Conservation (phyloP, 2,888 invertebrate species). For the Acanthoscelides obtectus region DNA sequence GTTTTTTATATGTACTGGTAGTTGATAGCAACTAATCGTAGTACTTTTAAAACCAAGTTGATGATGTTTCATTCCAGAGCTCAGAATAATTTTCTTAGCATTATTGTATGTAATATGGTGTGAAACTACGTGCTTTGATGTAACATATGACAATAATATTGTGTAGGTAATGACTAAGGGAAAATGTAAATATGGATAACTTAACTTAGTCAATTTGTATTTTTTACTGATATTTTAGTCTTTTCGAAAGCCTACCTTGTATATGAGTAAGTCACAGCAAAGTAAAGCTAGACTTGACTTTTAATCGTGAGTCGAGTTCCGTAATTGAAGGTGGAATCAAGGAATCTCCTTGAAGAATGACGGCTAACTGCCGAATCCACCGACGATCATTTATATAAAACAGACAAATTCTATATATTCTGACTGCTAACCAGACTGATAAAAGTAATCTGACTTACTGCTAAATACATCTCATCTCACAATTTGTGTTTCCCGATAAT, state of each 20-base stretch:
- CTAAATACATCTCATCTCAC: no score
- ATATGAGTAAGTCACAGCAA: not conserved
- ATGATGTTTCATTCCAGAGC: not conserved
- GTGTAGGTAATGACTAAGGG: not conserved
- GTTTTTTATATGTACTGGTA: not conserved
- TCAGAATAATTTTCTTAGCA: not conserved
- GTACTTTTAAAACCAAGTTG: not conserved
- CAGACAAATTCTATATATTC: no score
- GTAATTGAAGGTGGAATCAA: no score
- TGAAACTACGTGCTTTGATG: conserved; percentile 16
- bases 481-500: no score
- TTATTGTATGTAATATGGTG: not conserved
- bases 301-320: no score
- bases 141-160: conserved; percentile 21
- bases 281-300: not conserved
- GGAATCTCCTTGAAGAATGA: no score
- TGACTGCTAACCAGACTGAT: no score
- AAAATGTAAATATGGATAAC: not conserved
- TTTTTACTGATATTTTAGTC: not conserved
- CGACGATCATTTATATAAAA: no score
- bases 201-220: not conserved
- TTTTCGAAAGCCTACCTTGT: not conserved
- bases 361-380: no score
- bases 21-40: not conserved
- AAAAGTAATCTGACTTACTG: no score